Conservation (phyloP, 1,140 invertebrate species). For the Neodiprion lecontei region DNA sequence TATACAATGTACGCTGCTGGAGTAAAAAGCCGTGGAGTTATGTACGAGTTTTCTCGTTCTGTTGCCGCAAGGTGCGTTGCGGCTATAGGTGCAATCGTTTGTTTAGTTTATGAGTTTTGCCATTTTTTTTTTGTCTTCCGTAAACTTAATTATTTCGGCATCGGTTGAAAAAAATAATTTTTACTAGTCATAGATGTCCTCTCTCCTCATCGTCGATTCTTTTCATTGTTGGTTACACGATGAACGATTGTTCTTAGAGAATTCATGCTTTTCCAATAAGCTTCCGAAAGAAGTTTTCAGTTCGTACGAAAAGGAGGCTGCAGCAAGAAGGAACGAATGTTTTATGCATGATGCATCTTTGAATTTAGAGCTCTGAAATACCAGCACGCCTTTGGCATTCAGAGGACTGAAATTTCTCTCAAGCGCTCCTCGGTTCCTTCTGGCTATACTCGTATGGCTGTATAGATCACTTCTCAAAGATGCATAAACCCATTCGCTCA, state of each 20-base stretch:
- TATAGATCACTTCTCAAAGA: no score
- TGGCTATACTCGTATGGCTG: neutral
- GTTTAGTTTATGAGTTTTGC: neutral
- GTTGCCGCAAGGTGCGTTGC: neutral
- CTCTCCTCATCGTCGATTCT: no score
- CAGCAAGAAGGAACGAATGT: neutral
- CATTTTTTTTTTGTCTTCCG: neutral
- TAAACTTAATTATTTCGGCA: no score
- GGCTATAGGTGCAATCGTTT: neutral
- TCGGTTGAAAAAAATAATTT: no score
- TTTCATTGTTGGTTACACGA: no score
- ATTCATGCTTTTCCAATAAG: neutral
- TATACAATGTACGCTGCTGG: neutral
- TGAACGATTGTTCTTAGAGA: no score
- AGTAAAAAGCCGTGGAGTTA: neutral
- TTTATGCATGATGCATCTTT: constrained; percentile 5
- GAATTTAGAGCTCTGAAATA: neutral
- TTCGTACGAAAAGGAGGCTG: neutral
- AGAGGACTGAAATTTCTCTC: neutral
- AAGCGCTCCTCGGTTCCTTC: neutral
- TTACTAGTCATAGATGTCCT: no score
- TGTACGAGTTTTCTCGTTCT: neutral
- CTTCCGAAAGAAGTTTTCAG: neutral
- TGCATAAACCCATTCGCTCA: no score
- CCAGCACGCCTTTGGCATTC: constrained; percentile 4